Percentiles rank a stretch among this genome's conserved stretches.
Conservation (phyloP, 2,797 vertebrate species). For the Xenops minutus region DNA sequence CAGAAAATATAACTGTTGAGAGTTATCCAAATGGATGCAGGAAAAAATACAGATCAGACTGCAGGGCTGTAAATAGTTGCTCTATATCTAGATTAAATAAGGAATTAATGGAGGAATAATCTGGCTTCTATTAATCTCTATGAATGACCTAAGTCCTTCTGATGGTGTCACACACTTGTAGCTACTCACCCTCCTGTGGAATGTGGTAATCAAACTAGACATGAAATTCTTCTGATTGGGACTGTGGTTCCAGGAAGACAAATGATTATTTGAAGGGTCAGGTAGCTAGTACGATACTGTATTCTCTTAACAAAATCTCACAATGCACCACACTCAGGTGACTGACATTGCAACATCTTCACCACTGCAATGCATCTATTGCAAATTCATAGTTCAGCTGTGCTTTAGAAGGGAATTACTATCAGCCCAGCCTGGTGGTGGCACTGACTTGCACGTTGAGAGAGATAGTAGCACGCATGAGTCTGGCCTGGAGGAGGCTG, state of each 20-base stretch:
- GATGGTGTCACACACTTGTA: neutral
- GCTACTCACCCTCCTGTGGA: neutral
- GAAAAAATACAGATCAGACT: neutral
- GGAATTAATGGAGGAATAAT: neutral
- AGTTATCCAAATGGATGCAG: neutral
- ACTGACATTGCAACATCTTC: neutral
- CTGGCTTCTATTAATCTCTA: neutral
- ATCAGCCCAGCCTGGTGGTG: neutral
- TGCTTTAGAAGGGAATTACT: neutral
- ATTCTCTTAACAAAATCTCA: neutral
- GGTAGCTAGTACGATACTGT: neutral
- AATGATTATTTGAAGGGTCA: neutral
- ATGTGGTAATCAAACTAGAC: neutral
- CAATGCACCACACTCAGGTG: neutral
- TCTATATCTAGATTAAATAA: neutral
- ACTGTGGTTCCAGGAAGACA: neutral
- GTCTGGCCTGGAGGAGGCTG: neutral
- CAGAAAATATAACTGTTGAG: neutral
- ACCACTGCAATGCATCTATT: neutral
- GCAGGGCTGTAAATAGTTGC: neutral
- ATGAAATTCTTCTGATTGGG: neutral
- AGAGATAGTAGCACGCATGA: neutral
- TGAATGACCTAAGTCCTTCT: neutral
- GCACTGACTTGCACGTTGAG: neutral
- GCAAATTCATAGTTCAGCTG: neutral